Evolutionary conservation across 1,140 invertebrate species (phyloP).

Genomic region (Pygmarrhopalites habei): DNA sequence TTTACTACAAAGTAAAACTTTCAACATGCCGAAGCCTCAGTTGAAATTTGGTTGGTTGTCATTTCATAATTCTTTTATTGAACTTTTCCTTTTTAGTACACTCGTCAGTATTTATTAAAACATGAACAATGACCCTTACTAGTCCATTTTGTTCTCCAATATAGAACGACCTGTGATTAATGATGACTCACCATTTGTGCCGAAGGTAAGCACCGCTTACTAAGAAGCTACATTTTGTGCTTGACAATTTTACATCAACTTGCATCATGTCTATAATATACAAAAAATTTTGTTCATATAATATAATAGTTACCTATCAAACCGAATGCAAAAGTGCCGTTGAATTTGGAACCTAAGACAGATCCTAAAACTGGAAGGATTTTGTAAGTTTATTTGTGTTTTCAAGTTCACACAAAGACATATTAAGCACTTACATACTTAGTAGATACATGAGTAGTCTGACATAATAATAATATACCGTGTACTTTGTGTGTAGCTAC

Average conservation of each 20-base stretch:
- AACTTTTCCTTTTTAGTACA: no score
- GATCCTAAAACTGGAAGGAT: slow-evolving; percentile 50
- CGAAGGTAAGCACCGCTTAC: slow-evolving; percentile 71
- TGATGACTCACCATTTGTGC: slow-evolving; percentile 59
- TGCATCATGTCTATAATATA: no score
- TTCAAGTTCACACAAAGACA: no score
- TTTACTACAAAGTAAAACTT: slow-evolving; percentile 9
- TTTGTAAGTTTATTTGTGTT: neutral
- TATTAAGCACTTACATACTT: neutral
- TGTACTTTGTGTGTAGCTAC: no score
- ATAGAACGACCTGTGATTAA: slow-evolving; percentile 85
- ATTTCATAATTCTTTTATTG: no score
- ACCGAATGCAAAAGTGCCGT: no score
- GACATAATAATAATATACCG: neutral
- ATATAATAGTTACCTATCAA: no score
- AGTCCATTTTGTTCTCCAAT: no score
- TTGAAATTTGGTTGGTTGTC: slow-evolving; percentile 71
- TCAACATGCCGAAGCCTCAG: slow-evolving; percentile 60
- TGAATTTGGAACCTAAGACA: slow-evolving; percentile 61
- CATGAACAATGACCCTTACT: no score
- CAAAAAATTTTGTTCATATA: no score
- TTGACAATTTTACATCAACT: no score
- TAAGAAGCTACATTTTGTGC: slow-evolving; percentile 79
- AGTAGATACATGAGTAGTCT: neutral
- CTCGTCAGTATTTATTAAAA: no score